phyloP scores from a whole-genome alignment of 1,140 invertebrate species.

The Neotoxoptera formosana region DNA sequence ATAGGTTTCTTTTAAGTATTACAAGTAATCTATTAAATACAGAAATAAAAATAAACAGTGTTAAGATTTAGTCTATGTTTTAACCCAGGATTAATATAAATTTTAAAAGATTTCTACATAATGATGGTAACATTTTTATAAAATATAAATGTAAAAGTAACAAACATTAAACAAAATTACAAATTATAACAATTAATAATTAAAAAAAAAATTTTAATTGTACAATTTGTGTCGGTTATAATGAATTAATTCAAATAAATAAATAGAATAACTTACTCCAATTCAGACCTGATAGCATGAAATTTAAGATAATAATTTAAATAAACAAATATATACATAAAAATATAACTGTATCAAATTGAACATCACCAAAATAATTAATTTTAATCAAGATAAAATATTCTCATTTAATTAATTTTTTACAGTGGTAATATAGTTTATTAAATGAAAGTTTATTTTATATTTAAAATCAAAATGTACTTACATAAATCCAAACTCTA shows the following conservation, averaged over 20 bases:
- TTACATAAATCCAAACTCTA: slow-evolving; percentile 85
- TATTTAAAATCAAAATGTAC: slow-evolving; percentile 61
- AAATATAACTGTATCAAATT: background rate
- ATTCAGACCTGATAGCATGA: slow-evolving; percentile 52
- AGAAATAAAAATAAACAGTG: background rate
- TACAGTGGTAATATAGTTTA: background rate
- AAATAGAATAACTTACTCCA: background rate
- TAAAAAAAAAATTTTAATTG: background rate
- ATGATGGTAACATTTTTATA: background rate
- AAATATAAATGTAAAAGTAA: background rate
- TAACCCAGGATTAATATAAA: background rate
- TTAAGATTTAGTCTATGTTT: background rate
- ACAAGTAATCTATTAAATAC: background rate
- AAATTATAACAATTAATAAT: no score
- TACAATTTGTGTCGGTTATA: background rate
- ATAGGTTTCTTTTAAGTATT: background rate
- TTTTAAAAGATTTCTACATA: background rate
- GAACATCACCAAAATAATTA: background rate
- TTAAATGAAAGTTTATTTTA: background rate
- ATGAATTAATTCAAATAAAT: background rate
- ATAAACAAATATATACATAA: background rate
- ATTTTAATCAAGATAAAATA: background rate
- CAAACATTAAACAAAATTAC: background rate
- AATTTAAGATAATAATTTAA: background rate
- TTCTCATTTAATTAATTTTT: background rate